Percentiles rank a stretch among this genome's conserved stretches.
Conservation (phyloP, 2,797 vertebrate genomes). For the Cephalopachus bancanus region DNA sequence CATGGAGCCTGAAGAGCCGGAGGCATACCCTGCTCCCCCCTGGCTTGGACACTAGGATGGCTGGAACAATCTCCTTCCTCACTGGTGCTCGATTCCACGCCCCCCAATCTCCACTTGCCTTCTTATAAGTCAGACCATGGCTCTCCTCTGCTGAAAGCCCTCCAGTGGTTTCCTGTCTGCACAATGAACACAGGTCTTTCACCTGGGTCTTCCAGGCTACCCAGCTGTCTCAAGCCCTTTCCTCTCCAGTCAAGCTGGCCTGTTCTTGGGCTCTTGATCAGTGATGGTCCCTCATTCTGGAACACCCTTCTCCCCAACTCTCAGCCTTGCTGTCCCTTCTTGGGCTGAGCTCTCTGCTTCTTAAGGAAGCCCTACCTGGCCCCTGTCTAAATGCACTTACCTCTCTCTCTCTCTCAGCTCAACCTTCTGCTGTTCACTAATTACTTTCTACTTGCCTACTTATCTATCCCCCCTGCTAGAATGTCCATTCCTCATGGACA, state of each 20-base stretch:
- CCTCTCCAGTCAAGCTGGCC: background rate
- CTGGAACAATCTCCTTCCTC: background rate
- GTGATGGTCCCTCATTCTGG: background rate
- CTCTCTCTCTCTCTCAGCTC: background rate
- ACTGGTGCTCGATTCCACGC: background rate
- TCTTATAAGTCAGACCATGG: background rate
- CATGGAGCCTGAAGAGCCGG: background rate
- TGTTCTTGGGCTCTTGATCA: background rate
- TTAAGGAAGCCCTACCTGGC: background rate
- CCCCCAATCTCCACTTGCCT: constrained; percentile 8
- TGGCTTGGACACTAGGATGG: background rate
- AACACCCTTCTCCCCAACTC: background rate
- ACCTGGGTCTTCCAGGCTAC: background rate
- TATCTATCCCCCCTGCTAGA: constrained; percentile 23
- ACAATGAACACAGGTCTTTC: background rate
- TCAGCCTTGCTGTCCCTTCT: background rate
- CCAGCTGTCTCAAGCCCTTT: background rate
- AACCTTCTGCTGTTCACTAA: constrained; percentile 1
- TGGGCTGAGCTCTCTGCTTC: background rate
- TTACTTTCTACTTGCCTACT: constrained; percentile 17
- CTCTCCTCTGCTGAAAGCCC: background rate
- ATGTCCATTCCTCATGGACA: background rate
- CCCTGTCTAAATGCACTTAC: background rate
- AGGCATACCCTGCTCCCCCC: background rate
- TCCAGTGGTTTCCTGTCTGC: constrained; percentile 21